Evolutionary conservation across 2,113 vertebrate species (phyloP).

Genomic region (Muntiacus muntjak): DNA sequence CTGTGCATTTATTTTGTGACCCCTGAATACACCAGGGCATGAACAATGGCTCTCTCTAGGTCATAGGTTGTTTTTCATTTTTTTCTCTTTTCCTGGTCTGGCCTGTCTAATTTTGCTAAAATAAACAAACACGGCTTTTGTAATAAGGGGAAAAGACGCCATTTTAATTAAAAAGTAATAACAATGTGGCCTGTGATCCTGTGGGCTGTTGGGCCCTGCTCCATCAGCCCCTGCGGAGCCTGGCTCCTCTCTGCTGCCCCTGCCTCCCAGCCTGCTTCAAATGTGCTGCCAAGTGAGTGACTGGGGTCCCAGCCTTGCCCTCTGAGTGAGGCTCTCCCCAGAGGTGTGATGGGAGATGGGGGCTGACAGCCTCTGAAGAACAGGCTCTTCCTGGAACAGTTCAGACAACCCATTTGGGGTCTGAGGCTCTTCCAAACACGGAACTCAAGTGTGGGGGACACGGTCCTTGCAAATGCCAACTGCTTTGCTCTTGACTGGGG

Average conservation of each 20-base stretch:
- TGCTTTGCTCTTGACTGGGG: not conserved
- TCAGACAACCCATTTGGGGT: not conserved
- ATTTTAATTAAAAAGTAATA: slow-evolving; percentile 77
- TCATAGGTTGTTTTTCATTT: slow-evolving; percentile 47
- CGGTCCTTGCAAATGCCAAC: not conserved
- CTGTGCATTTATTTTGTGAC: not conserved
- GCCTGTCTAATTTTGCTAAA: slow-evolving; percentile 59
- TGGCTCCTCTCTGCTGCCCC: not conserved
- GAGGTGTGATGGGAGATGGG: not conserved
- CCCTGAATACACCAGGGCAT: not conserved
- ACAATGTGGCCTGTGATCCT: slow-evolving; percentile 48
- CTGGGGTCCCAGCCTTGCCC: not conserved
- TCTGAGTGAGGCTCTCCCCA: not conserved
- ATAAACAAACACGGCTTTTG: slow-evolving; percentile 69
- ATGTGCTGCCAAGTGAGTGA: not conserved
- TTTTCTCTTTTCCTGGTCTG: slow-evolving; percentile 50
- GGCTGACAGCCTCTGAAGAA: not conserved
- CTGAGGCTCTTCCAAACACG: slow-evolving; percentile 17
- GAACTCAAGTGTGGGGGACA: slow-evolving; percentile 1
- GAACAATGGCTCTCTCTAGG: slow-evolving; percentile 9
- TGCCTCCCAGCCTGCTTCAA: not conserved
- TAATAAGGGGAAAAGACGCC: slow-evolving; percentile 67
- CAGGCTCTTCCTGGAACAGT: not conserved
- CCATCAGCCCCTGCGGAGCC: not conserved
- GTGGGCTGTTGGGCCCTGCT: slow-evolving; percentile 32